Base-by-base conservation (phyloP, 1,140 invertebrate species). In the Riptortus pedestris region DNA sequence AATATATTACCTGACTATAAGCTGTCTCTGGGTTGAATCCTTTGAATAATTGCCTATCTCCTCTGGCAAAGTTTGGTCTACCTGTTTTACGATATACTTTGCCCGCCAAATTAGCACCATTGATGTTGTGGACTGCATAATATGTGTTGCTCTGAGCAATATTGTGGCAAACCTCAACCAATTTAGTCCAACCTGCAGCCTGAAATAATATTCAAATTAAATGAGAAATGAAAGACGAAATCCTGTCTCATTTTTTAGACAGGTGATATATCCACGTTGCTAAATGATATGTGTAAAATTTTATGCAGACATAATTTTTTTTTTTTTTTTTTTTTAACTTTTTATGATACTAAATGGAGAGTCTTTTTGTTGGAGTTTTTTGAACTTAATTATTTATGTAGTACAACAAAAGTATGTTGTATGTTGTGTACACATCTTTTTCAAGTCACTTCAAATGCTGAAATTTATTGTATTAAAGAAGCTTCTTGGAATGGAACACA, bases 1-100 rank as follows among this genome's bases (percentile, higher is more conserved):
- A n/a, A n/a, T n/a, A n/a, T n/a, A n/a, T 63, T 62, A 68, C 68
- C 59, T 66, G 62, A 18, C 48, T 47, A 28, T 67, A 69, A 28
- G 65, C 65, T 2, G 24, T 3, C 28, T 69, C 62, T 12, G 68
- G 68, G 29, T 67, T 66, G 51, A 66, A 64, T 20, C 68, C 68
- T 24, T 64, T 66, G 62, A 64, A 69, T 20, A 67, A 31, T 52
- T 33, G 22, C n/a, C 66, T 66, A 12, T 62, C 59, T 16, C 68
- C 68, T 38, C 58, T 51, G 29, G 38, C 28, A 59, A 69, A 69
- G 20, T 24, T 31, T 4, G 68, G 68, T 43, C 68, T 33, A 3
- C 18, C 24, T 0, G 47, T 60, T 7, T 60, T 45, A 20, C 52
- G 27, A 58, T 47, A 33, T 1, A 64, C 66, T 60, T 64, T 64